phyloP scores from a whole-genome alignment of 1,140 invertebrate species.

The Drosophila ficusphila region DNA sequence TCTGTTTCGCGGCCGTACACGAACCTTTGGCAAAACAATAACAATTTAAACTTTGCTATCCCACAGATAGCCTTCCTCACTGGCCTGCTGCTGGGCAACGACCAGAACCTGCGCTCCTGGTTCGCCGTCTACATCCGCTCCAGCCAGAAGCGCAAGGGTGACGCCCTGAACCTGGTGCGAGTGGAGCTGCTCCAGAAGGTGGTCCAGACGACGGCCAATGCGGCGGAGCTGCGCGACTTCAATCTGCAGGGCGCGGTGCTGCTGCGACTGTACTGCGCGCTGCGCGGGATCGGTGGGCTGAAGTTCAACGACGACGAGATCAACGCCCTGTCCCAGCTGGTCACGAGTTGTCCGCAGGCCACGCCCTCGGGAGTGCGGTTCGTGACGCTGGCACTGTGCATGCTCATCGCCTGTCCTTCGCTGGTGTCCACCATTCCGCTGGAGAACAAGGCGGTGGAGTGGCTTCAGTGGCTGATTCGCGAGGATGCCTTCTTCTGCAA shows the following conservation, averaged over 20 bases:
- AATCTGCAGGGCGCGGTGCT: constrained; percentile 93
- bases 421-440: constrained; percentile 91
- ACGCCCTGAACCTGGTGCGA: constrained; percentile 89
- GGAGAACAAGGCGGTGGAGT: constrained; percentile 95
- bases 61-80: constrained; percentile 93
- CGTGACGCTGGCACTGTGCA: constrained; percentile 96
- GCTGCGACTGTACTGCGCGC: constrained; percentile 94
- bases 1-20: constrained; percentile 1
- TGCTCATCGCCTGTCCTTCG: constrained; percentile 97
- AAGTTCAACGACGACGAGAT: constrained; percentile 98
- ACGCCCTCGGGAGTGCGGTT: constrained; percentile 95
- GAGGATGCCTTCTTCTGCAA: constrained; percentile 95
- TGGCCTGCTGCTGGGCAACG: constrained; percentile 94
- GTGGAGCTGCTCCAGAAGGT: constrained; percentile 91
- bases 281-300: constrained; percentile 95
- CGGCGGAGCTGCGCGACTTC: constrained; percentile 85
- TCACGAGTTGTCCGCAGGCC: constrained; percentile 95
- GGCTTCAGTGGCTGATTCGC: constrained; percentile 96
- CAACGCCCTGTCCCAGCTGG: constrained; percentile 90
- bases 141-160: constrained; percentile 94
- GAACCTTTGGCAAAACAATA: not conserved
- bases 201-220: constrained; percentile 85
- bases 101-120: constrained; percentile 95
- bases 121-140: constrained; percentile 95
- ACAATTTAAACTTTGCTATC: not conserved